These are phyloP conservation scores for Grammomys dolichurus DNA, from an alignment of 2,113 vertebrate species.

Conservation along the genomic window DNA sequence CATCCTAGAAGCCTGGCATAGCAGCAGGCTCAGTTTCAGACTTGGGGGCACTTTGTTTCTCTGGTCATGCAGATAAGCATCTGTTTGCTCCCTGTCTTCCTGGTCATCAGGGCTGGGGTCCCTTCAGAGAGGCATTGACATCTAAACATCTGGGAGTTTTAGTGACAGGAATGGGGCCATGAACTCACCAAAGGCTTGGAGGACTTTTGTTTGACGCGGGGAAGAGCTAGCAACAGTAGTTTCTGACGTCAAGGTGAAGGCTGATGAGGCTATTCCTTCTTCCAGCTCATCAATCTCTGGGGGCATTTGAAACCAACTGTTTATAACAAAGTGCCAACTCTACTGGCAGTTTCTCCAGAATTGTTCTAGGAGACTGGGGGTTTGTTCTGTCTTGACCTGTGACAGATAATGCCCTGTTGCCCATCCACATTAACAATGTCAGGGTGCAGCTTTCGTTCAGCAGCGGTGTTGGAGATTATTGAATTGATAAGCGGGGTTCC, in stretches of 20 bases:
- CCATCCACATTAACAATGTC: conserved; percentile 37
- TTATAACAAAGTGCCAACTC: conserved; percentile 63
- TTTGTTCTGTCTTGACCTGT: conserved; percentile 52
- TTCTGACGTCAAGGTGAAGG: conserved; percentile 60
- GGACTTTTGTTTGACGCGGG: conserved; percentile 59
- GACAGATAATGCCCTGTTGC: conserved; percentile 22
- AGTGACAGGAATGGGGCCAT: conserved; percentile 18
- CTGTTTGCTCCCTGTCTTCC: conserved; percentile 74
- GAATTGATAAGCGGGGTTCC: conserved; percentile 71
- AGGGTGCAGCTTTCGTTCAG: conserved; percentile 23
- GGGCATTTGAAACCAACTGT: conserved; percentile 18
- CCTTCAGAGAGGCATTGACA: background rate
- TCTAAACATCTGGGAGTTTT: conserved; percentile 10
- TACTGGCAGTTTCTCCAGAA: conserved; percentile 66
- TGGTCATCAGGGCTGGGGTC: background rate
- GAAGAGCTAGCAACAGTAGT: conserved; percentile 29
- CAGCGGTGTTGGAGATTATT: conserved; percentile 41
- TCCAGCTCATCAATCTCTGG: conserved; percentile 40
- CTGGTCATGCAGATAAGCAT: conserved; percentile 64
- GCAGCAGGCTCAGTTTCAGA: background rate
- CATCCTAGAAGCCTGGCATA: conserved; percentile 1
- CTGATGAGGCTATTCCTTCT: conserved; percentile 34
- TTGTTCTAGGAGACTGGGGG: conserved; percentile 63
- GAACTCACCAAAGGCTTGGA: background rate
- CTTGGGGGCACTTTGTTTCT: conserved; percentile 42